Evolutionary conservation across 2,888 invertebrate genomes (phyloP), one percentile per base, ranked within the genome.

Genomic region (Tromatobia lineatoria): DNA sequence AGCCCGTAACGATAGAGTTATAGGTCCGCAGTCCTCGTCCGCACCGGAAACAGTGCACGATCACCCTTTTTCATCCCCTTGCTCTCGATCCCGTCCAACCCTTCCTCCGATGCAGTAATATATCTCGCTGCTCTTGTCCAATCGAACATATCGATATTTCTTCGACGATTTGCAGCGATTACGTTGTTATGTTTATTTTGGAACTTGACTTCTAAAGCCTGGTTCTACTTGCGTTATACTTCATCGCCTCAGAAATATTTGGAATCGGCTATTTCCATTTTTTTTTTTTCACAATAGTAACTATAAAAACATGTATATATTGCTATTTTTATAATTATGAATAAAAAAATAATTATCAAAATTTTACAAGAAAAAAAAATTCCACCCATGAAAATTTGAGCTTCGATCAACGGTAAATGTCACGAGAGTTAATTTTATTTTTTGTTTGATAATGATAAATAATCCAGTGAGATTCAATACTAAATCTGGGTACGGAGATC

Each of bases 11-110:
- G 1, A 61, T 20, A 61, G 80, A 80, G 80, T 77, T 80, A 83
- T 76, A 80, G 80, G 80, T 34, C 83, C 64, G 83, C 83, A 80
- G 80, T 83, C 38, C 69, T 79, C 76, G 67, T 77, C 71, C 61
- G 80, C 80, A 83, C 76, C 80, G 83, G 76, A 83, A 80, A 57
- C 71, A 15, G 61, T 61, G 23, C 76, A 76, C 57, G 76, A 67
- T 80, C 83, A 83, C 80, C 80, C 80, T 83, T 79, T 50, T 18
- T 54, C 71, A 57, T 54, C 70, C 20, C 45, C 61, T 3, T 34
- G 38, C 74, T n/a, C 23, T 34, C 74, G 61, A 81, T 64, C 74
- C 78, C 82, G 74, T 25, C 4, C 70, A 64, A 80, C 69, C 81
- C 74, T 74, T 81, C 23, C 67, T 18, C 66, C 42, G 15, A 10